phyloP scores from a whole-genome alignment of 2,888 invertebrate species.

The Cephus runcator region DNA sequence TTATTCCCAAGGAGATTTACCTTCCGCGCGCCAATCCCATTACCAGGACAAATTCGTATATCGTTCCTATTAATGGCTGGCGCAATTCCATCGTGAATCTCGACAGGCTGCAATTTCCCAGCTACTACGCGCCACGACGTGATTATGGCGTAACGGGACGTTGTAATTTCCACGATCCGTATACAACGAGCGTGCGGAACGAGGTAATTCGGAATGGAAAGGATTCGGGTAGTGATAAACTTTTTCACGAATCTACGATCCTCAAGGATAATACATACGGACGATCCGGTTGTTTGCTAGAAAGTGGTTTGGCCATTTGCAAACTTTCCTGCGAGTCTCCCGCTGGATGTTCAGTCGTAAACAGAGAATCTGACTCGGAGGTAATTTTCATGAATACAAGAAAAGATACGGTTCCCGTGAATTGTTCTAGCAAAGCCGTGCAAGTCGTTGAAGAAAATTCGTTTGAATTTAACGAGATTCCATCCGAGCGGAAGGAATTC shows the following conservation, averaged over 20 bases:
- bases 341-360: background rate
- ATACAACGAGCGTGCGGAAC: background rate
- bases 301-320: conserved; percentile 3
- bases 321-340: conserved; percentile 2
- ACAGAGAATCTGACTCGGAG: background rate
- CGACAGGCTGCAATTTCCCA: background rate
- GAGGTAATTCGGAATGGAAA: background rate
- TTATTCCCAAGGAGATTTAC: background rate
- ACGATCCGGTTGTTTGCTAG: background rate
- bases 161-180: background rate
- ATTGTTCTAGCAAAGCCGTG: background rate
- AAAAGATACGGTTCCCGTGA: background rate
- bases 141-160: background rate
- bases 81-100: background rate
- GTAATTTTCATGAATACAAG: background rate
- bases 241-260: background rate
- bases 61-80: background rate
- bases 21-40: background rate
- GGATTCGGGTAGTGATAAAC: background rate
- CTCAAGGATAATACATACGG: background rate
- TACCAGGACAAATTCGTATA: background rate
- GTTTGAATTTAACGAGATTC: background rate
- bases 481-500: background rate
- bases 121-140: background rate
- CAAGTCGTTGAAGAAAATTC: background rate